Evolutionary conservation across 1,140 invertebrate species (phyloP), one percentile per base, ranked within the genome.

Genomic region (Semibalanus balanoides): DNA sequence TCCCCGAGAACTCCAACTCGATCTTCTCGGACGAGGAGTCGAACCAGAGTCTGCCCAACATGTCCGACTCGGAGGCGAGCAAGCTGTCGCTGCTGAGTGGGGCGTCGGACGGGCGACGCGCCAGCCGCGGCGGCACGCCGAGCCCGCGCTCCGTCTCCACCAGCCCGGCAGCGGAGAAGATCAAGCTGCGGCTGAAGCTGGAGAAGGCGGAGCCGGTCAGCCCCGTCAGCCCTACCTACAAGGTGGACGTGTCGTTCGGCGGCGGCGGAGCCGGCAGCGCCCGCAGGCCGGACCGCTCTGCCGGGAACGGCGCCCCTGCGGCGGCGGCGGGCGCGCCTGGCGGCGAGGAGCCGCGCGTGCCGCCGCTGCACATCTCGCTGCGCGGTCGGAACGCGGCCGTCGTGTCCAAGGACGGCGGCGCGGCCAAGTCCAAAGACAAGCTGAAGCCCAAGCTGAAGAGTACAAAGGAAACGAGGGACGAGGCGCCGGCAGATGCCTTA

Each of bases 351-450:
- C 89, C 91, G 0, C 86, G 92, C 76, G 93, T 96, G 29, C 93
- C 94, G 30, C 93, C 93, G 1, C 85, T 96, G 80, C 93, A 95
- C 82, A 95, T 96, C 80, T 93, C 92, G 74, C 84, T 96, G 64
- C 64, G 75, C 30, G 93, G 93, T 17, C 86, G 91, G 73, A 94
- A 94, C 84, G 91, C 91, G 27, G 91, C 91, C n/a, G 92, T 95
- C 43, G 93, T 95, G 74, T 72, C 70, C 25, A 72, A 72, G 29
- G 70, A 72, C n/a, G 70, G 28, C 29, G 51, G 51, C 70, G 70
- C 9, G 70, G 75, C 19, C 70, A 72, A 72, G 70, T 29, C 76
- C 69, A 73, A 70, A n/a, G 75, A 76, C 35, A 74, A 70, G 28
- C 25, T 72, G n/a, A 78, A 77, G 74, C 30, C 76, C 27, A 79